Percentiles rank a stretch among this genome's conserved stretches.
phyloP scores from a whole-genome alignment of 2,888 invertebrate species.

The Stomorhina lunata region DNA sequence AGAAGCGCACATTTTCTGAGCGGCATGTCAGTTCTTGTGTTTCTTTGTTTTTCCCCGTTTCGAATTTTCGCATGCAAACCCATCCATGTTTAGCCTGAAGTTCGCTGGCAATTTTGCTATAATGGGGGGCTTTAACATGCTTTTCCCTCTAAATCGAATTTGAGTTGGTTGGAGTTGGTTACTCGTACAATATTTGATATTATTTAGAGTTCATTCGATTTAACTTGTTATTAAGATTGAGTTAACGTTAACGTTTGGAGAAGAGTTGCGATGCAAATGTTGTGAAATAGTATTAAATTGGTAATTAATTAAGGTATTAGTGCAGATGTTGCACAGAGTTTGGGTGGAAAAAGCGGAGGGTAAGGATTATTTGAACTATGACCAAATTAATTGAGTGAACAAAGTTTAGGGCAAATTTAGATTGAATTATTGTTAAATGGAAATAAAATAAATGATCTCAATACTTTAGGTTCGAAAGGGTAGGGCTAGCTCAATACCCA shows the following conservation, averaged over 20 bases:
- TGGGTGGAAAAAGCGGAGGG: background rate
- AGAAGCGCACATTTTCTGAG: constrained; percentile 62
- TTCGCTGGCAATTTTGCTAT: constrained; percentile 34
- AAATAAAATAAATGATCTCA: too few species aligned
- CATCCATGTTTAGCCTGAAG: constrained; percentile 29
- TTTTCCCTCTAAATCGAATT: background rate
- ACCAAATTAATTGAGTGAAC: background rate
- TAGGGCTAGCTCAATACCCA: too few species aligned
- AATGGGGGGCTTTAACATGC: background rate
- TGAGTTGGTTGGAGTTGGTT: background rate
- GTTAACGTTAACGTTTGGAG: too few species aligned
- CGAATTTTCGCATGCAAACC: constrained; percentile 52
- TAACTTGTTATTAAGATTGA: constrained; percentile 11
- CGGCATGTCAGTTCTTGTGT: constrained; percentile 57
- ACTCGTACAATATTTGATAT: constrained; percentile 10
- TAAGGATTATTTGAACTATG: background rate
- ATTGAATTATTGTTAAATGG: too few species aligned
- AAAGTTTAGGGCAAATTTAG: too few species aligned
- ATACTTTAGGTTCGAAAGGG: too few species aligned
- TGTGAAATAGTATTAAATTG: background rate
- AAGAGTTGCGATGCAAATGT: background rate
- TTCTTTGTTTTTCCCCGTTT: background rate
- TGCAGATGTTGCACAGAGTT: background rate
- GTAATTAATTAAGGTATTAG: background rate
- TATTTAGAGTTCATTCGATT: constrained; percentile 37